phyloP scores from a whole-genome alignment of 1,140 invertebrate species.

The Cherax destructor region DNA sequence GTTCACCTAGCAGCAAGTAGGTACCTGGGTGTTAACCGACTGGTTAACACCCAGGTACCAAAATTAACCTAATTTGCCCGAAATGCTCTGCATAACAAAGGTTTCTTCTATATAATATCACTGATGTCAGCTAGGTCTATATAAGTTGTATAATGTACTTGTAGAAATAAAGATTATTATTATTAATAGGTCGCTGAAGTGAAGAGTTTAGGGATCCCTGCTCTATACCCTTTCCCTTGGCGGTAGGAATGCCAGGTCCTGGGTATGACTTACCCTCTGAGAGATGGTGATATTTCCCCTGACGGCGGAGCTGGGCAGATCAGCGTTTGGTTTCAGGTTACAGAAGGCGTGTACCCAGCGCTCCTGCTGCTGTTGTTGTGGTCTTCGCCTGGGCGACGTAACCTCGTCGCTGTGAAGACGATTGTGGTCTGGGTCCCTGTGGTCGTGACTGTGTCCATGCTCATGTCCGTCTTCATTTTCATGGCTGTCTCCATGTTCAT shows the following conservation, averaged over 20 bases:
- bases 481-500: constrained; percentile 3
- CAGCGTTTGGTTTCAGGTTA: constrained; percentile 16
- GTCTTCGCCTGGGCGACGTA: not conserved
- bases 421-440: not conserved
- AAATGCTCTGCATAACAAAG: too few species aligned
- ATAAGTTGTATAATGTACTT: too few species aligned
- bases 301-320: constrained; percentile 2
- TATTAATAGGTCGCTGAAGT: too few species aligned
- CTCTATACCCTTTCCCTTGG: too few species aligned
- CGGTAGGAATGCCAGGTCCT: not conserved
- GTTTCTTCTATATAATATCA: too few species aligned
- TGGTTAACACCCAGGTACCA: too few species aligned
- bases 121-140: too few species aligned
- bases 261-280: constrained; percentile 9
- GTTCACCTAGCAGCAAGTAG: too few species aligned
- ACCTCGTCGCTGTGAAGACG: not conserved
- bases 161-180: too few species aligned
- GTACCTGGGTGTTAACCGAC: too few species aligned
- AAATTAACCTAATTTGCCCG: too few species aligned
- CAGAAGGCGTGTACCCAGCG: constrained; percentile 28
- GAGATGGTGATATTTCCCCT: constrained; percentile 22
- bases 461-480: not conserved
- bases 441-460: constrained; percentile 4
- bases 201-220: too few species aligned
- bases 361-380: not conserved